phyloP scores from a whole-genome alignment of 2,113 vertebrate species.

The Tympanuchus pallidicinctus region DNA sequence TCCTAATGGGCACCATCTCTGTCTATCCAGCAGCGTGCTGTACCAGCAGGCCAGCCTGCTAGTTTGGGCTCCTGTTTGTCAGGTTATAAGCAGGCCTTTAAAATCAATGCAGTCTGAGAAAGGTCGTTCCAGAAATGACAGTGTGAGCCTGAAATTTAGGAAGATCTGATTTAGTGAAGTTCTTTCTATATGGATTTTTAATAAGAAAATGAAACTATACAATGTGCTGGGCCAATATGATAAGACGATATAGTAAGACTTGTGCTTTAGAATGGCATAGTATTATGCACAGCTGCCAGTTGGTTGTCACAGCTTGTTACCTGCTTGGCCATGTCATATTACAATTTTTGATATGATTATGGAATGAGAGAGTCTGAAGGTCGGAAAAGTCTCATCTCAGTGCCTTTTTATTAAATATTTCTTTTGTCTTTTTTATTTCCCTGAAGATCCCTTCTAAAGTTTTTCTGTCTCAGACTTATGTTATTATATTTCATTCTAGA shows the following conservation, averaged over 20 bases:
- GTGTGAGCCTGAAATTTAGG: background rate
- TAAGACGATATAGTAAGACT: background rate
- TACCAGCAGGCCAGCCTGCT: background rate
- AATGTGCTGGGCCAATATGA: background rate
- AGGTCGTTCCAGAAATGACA: background rate
- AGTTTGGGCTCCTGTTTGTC: background rate
- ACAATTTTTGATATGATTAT: background rate
- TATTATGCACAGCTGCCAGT: background rate
- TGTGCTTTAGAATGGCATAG: background rate
- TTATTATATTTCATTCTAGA: background rate
- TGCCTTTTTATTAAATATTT: background rate
- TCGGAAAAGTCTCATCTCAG: background rate
- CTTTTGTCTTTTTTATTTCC: background rate
- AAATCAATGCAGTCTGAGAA: background rate
- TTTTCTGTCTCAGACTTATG: background rate
- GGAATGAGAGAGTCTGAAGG: background rate
- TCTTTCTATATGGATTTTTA: fast-evolving
- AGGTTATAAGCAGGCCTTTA: background rate
- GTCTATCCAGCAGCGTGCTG: background rate
- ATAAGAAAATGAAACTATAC: background rate
- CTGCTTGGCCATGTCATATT: background rate
- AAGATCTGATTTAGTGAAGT: background rate
- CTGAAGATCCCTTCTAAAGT: background rate
- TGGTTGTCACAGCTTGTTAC: background rate
- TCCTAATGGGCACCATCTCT: background rate